A percentile compares a stretch with the other conserved stretches of the same genome.
Conservation (phyloP, 2,888 invertebrate genomes). For the Dexiosoma caninum region DNA sequence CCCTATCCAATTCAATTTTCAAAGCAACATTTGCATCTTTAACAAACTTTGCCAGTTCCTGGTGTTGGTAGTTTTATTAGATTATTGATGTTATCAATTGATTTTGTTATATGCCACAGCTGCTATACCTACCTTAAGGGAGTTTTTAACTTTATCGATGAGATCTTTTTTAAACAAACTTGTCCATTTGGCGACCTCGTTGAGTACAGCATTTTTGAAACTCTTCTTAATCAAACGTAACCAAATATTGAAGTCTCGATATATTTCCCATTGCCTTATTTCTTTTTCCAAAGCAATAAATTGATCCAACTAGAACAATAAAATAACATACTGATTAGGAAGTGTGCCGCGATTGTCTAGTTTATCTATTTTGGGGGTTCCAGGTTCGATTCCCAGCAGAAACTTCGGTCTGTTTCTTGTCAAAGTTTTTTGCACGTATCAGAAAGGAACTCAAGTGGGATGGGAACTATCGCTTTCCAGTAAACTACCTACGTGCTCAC, state of each 20-base stretch:
- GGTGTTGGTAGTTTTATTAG: background rate
- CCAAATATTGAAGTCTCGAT: conserved; percentile 87
- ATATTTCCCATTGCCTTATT: conserved; percentile 83
- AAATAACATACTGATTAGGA: background rate
- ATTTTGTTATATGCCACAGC: background rate
- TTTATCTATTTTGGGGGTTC: no score
- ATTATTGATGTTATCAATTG: background rate
- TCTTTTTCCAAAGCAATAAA: conserved; percentile 89
- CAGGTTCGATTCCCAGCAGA: no score
- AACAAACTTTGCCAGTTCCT: conserved; percentile 88
- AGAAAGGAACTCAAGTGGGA: no score
- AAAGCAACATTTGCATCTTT: conserved; percentile 85
- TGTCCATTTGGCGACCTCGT: conserved; percentile 92
- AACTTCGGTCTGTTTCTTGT: no score
- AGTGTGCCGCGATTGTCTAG: no score
- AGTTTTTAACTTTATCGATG: conserved; percentile 85
- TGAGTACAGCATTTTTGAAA: conserved; percentile 89
- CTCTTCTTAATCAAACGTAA: conserved; percentile 86
- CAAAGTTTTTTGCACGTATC: no score
- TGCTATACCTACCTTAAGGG: conserved; percentile 79
- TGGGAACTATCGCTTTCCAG: no score
- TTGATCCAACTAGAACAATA: conserved; percentile 83
- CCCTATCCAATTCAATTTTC: conserved; percentile 85
- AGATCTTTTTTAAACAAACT: conserved; percentile 92
- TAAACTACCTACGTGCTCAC: no score